Percentiles rank a stretch among this genome's conserved stretches.
phyloP scores from a whole-genome alignment of 2,113 vertebrate species.

The Uria aalge region DNA sequence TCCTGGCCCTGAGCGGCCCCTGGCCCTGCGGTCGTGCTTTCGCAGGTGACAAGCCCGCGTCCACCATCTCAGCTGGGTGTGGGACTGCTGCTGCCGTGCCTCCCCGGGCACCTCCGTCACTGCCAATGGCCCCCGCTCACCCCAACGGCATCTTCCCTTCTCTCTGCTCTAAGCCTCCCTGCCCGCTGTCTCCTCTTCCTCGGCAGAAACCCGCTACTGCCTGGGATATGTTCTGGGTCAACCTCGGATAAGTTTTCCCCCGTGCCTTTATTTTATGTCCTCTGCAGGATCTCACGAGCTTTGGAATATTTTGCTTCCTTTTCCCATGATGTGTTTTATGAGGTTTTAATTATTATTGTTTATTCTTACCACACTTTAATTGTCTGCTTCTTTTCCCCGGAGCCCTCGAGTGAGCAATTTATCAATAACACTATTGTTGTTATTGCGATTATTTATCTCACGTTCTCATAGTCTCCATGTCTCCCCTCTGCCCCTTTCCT shows the following conservation, averaged over 20 bases:
- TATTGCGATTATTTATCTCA: not conserved
- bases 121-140: accelerated
- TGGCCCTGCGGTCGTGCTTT: accelerated
- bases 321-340: not conserved
- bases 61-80: no score
- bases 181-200: not conserved
- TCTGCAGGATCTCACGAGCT: not conserved
- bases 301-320: not conserved
- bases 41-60: accelerated
- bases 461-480: not conserved
- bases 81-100: not conserved
- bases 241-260: not conserved
- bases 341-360: constrained; percentile 43
- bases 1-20: not conserved
- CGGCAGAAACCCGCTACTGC: not conserved
- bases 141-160: accelerated
- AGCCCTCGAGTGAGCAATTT: not conserved
- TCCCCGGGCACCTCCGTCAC: accelerated
- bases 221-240: not conserved
- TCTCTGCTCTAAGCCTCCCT: not conserved
- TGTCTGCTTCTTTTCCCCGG: not conserved
- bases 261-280: not conserved
- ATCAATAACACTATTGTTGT: not conserved
- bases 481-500: not conserved
- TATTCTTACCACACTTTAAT: constrained; percentile 32